Evolutionary conservation across 2,113 vertebrate species (phyloP), one percentile per base, ranked within the genome.

Genomic region (Halichoeres trimaculatus): DNA sequence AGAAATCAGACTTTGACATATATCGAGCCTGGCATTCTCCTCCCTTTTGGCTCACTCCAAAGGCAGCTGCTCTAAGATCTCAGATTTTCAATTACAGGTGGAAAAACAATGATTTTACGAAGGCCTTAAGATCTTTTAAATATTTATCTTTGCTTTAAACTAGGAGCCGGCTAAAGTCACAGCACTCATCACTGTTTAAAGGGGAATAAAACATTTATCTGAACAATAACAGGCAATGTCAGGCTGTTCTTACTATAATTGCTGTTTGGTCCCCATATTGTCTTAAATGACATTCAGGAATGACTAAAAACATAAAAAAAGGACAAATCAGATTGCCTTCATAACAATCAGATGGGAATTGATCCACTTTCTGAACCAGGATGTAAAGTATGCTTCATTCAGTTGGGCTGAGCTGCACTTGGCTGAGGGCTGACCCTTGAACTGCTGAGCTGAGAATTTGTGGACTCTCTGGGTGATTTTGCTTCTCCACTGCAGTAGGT

Each of bases 401-500:
- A 34, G 59, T 70, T 30, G 50, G 53, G 41, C 55, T 67, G 54
- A 72, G 70, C 53, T 70, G 62, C 66, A 74, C 78, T 72, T 61
- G 65, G 58, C 59, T 35, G 30, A 61, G 60, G 55, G 41, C 68
- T 89, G 84, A 90, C 87, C 79, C 78, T 85, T 90, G 80, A 89
- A 90, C 80, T 84, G 85, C 91, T 85, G 78, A 90, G 88, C 77
- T 82, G 72, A 87, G 79, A 89, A 85, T 89, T 74, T 88, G 84
- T 81, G 71, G 57, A 51, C 69, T 81, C 77, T 61, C 64, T 51
- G 52, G 70, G 75, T 34, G 60, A 88, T 85, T 87, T 81, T 81
- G 70, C 81, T 66, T 69, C 81, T 73, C 65, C 57, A 63, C 85
- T 69, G 74, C 76, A 86, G 78, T 57, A 60, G 70, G 71, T 83